Percentiles rank a stretch among this genome's conserved stretches.
These are phyloP conservation scores for Orthonevra nobilis DNA, from an alignment of 2,888 invertebrate species.

Conservation along the genomic window DNA sequence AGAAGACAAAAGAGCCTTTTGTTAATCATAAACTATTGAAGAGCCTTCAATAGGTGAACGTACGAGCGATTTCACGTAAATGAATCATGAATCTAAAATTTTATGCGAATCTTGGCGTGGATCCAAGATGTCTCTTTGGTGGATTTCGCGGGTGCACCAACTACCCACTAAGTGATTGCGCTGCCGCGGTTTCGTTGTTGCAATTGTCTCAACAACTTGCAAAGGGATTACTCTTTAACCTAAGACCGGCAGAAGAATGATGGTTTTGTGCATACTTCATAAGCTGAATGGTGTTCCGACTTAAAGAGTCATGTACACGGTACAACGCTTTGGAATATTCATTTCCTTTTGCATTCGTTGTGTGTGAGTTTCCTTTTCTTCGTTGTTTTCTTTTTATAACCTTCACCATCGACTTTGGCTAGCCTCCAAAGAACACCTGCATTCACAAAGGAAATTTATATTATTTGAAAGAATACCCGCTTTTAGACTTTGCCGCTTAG, in stretches of 20 bases:
- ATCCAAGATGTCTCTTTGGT: slow-evolving; percentile 47
- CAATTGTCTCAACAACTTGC: slow-evolving; percentile 48
- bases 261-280: too few relatives aligned
- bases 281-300: too few relatives aligned
- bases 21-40: slow-evolving; percentile 26
- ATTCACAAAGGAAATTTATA: slow-evolving; percentile 66
- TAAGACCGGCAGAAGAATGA: slow-evolving; percentile 6
- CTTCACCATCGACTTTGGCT: slow-evolving; percentile 54
- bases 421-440: slow-evolving; percentile 64
- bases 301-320: slow-evolving; percentile 14
- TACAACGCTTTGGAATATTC: slow-evolving; percentile 60
- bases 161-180: slow-evolving; percentile 21
- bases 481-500: not conserved
- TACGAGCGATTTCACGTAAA: slow-evolving; percentile 53
- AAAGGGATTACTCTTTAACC: slow-evolving; percentile 38
- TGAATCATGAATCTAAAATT: slow-evolving; percentile 60
- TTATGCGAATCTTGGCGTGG: slow-evolving; percentile 37
- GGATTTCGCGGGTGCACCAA: slow-evolving; percentile 26
- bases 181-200: slow-evolving; percentile 17
- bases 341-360: slow-evolving; percentile 16
- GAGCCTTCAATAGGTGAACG: slow-evolving; percentile 34
- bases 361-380: slow-evolving; percentile 1
- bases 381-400: not conserved
- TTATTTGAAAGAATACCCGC: slow-evolving; percentile 20
- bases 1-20: not conserved